Percentiles rank a stretch among this genome's conserved stretches.
Conservation (phyloP, 2,888 invertebrate species). For the Vanessa cardui region DNA sequence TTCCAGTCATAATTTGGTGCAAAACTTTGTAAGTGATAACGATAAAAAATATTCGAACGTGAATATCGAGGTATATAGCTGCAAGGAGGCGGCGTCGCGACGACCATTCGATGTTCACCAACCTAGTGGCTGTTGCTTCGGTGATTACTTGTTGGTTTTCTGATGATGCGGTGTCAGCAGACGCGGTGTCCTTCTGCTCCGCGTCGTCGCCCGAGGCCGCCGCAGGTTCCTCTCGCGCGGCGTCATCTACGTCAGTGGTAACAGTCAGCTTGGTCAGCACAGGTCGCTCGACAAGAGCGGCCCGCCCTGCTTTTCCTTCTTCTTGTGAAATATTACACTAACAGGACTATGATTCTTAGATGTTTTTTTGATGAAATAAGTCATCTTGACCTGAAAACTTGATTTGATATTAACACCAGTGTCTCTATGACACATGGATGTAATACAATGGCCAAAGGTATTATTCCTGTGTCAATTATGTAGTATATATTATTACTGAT, state of each 20-base stretch:
- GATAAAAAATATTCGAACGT: slow-evolving; percentile 55
- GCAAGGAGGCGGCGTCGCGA: slow-evolving; percentile 70
- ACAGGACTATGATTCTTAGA: slow-evolving; percentile 25
- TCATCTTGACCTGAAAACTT: slow-evolving; percentile 79
- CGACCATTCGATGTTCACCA: slow-evolving; percentile 76
- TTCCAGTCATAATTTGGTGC: slow-evolving; percentile 56
- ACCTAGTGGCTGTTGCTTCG: slow-evolving; percentile 78
- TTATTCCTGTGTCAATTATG: slow-evolving; percentile 57
- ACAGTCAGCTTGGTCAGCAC: slow-evolving; percentile 67
- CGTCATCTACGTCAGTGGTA: slow-evolving; percentile 77
- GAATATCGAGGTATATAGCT: slow-evolving; percentile 67
- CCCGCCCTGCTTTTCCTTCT: slow-evolving; percentile 65
- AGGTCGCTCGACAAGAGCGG: slow-evolving; percentile 73
- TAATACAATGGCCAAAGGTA: slow-evolving; percentile 54
- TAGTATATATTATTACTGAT: slow-evolving; percentile 52
- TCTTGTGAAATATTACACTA: slow-evolving; percentile 25
- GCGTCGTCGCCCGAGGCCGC: slow-evolving; percentile 58
- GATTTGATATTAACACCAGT: slow-evolving; percentile 80
- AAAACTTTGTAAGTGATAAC: slow-evolving; percentile 81
- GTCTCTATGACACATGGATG: slow-evolving; percentile 59
- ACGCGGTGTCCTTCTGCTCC: slow-evolving; percentile 54
- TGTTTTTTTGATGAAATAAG: slow-evolving; percentile 39
- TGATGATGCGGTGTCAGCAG: slow-evolving; percentile 55
- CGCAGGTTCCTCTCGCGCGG: slow-evolving; percentile 58
- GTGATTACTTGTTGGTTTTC: slow-evolving; percentile 69